Percentiles rank a stretch among this genome's conserved stretches.
phyloP scores from a whole-genome alignment of 2,797 vertebrate genomes.

The Argentina silus region DNA sequence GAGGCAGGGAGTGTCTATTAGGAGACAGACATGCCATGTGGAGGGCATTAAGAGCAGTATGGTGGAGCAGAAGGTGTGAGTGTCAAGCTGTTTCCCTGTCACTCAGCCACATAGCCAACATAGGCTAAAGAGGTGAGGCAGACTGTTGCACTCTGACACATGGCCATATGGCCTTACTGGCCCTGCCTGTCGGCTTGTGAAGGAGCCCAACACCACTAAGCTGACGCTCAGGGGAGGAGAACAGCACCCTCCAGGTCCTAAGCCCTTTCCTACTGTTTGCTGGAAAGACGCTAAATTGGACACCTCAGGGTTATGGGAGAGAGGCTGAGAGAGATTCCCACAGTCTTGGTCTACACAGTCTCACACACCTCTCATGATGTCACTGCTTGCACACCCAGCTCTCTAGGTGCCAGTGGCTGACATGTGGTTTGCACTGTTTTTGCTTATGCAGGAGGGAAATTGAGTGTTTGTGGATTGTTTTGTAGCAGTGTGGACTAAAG shows the following conservation, averaged over 20 bases:
- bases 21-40: too few relatives aligned
- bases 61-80: slow-evolving; percentile 51
- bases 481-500: neutral
- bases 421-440: slow-evolving; percentile 29
- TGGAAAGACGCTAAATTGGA: slow-evolving; percentile 41
- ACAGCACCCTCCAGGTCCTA: neutral
- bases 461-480: slow-evolving; percentile 9
- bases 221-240: slow-evolving; percentile 12
- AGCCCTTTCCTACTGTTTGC: slow-evolving; percentile 1
- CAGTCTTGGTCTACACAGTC: slow-evolving; percentile 17
- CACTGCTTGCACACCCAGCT: slow-evolving; percentile 41
- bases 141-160: slow-evolving; percentile 31
- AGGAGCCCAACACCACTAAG: slow-evolving; percentile 1
- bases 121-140: slow-evolving; percentile 25
- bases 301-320: slow-evolving; percentile 45
- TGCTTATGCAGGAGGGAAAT: slow-evolving; percentile 39
- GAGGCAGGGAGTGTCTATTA: too few relatives aligned
- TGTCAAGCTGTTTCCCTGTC: slow-evolving; percentile 48
- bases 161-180: slow-evolving; percentile 55
- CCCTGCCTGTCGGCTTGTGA: slow-evolving; percentile 34
- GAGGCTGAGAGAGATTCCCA: slow-evolving; percentile 51
- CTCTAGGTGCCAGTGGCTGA: slow-evolving; percentile 19
- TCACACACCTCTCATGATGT: slow-evolving; percentile 14
- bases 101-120: slow-evolving; percentile 38
- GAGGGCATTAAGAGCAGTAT: slow-evolving; percentile 39